phyloP scores from a whole-genome alignment of 2,113 vertebrate genomes.

The Myrmecophaga tridactyla region DNA sequence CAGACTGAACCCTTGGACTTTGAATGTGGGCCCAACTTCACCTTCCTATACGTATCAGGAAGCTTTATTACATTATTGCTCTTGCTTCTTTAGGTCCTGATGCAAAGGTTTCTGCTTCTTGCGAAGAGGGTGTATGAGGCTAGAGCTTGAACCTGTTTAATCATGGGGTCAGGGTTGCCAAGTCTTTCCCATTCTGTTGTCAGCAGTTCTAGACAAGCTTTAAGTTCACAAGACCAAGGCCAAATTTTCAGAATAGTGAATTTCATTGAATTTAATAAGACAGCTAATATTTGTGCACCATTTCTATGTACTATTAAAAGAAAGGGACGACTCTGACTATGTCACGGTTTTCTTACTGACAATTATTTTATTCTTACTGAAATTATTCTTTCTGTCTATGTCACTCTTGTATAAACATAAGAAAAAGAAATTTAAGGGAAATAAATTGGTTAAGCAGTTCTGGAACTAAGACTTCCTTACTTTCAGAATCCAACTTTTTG shows the following conservation, averaged over 20 bases:
- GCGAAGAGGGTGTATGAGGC: not conserved
- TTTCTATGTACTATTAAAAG: not conserved
- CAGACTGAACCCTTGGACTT: not conserved
- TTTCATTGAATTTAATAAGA: not conserved
- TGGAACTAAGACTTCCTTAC: not conserved
- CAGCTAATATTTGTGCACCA: not conserved
- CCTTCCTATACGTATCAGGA: not conserved
- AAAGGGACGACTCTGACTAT: not conserved
- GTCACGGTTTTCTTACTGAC: not conserved
- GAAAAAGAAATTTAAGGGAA: not conserved
- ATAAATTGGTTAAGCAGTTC: not conserved
- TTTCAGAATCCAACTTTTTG: not conserved
- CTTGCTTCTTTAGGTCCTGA: not conserved
- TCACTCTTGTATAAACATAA: not conserved
- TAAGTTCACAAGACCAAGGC: not conserved
- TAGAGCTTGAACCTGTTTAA: no score
- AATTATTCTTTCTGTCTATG: not conserved
- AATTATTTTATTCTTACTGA: not conserved
- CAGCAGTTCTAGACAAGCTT: not conserved
- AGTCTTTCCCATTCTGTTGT: not conserved
- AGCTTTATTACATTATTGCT: not conserved
- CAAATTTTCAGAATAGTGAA: not conserved
- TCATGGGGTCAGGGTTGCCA: not conserved
- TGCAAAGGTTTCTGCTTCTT: not conserved
- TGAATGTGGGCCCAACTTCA: not conserved